phyloP scores from a whole-genome alignment of 30 jellyfish, hydroid and myxozoan genomes.

The Cassiopea andromeda region DNA sequence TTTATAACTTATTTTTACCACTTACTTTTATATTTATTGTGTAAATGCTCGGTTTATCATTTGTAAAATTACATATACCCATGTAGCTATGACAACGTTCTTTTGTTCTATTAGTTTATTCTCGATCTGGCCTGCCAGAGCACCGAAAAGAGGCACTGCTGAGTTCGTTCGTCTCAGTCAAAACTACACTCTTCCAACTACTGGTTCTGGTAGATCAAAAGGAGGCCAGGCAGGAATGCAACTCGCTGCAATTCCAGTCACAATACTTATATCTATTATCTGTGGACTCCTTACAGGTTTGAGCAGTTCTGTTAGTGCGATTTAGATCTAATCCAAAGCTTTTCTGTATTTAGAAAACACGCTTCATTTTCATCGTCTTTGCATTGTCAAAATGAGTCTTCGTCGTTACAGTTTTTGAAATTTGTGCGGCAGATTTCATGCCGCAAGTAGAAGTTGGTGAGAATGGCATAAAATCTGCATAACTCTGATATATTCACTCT shows the following conservation, averaged over 20 bases:
- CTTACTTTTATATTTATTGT: too few species aligned
- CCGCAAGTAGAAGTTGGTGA: too few species aligned
- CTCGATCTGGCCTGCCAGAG: constrained; percentile 51
- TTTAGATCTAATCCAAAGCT: too few species aligned
- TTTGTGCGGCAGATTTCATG: too few species aligned
- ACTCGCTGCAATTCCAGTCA: constrained; percentile 73
- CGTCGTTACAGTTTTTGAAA: too few species aligned
- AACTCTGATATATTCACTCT: too few species aligned
- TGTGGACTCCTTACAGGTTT: constrained; percentile 91
- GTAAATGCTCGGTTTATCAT: too few species aligned
- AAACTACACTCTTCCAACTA: constrained; percentile 2
- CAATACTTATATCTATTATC: constrained; percentile 65
- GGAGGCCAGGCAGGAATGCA: constrained; percentile 81
- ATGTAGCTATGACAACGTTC: background rate
- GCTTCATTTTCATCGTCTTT: background rate
- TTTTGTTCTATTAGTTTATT: background rate
- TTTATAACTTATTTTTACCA: too few species aligned
- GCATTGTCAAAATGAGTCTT: too few species aligned
- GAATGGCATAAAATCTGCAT: too few species aligned
- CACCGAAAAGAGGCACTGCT: constrained; percentile 19
- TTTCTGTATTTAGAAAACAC: too few species aligned
- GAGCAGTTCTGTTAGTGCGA: background rate
- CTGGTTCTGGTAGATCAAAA: constrained; percentile 36
- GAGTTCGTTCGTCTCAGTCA: background rate
- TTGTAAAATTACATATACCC: background rate